phyloP scores from a whole-genome alignment of 2,113 vertebrate species.

The Loxodonta africana region DNA sequence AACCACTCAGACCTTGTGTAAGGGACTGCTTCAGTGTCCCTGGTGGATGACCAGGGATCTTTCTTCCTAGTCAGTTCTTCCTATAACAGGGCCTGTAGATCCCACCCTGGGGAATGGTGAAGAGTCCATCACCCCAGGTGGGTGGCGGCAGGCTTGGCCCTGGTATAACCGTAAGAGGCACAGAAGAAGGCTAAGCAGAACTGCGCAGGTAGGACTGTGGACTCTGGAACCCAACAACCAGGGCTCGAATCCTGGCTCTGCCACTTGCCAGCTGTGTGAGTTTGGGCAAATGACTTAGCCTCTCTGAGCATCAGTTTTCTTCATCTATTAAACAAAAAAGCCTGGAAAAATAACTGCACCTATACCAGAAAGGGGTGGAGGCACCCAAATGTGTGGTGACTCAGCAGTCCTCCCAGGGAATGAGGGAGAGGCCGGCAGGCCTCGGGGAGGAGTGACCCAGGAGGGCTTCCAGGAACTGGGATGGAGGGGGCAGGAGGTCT shows the following conservation, averaged over 20 bases:
- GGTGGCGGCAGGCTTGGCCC: not conserved
- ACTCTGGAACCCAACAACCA: not conserved
- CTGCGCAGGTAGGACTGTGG: not conserved
- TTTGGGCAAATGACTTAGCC: not conserved
- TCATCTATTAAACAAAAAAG: not conserved
- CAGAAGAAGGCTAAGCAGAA: too few species aligned
- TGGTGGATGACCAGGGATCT: too few species aligned
- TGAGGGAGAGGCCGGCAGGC: not conserved
- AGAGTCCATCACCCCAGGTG: not conserved
- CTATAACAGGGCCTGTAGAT: not conserved
- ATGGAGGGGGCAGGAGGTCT: not conserved
- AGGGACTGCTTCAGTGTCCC: not conserved
- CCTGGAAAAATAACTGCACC: too few species aligned
- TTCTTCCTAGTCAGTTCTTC: not conserved
- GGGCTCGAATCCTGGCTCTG: not conserved
- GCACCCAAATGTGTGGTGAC: too few species aligned
- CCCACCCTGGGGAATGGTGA: not conserved
- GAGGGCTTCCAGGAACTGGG: not conserved
- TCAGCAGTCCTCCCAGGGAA: not conserved
- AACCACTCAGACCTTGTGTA: not conserved
- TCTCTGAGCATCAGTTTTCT: slow-evolving; percentile 8
- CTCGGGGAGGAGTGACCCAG: too few species aligned
- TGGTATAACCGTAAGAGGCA: not conserved
- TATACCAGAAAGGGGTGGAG: not conserved
- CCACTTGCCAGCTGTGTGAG: not conserved